phyloP scores from a whole-genome alignment of 2,888 invertebrate genomes.

The Spatulosminthurus flaviceps region DNA sequence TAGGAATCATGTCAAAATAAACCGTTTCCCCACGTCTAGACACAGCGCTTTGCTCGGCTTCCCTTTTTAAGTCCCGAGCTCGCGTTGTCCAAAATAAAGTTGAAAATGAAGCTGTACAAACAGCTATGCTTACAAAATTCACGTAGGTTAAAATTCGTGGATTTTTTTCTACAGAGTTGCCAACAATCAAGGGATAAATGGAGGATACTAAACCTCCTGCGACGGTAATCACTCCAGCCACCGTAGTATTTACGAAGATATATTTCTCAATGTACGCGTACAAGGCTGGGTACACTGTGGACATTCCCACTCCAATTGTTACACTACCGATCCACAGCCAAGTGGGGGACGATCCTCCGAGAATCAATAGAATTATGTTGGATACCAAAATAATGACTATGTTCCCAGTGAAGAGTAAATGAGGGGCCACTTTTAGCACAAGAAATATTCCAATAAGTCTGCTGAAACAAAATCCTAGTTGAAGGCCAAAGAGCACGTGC shows the following conservation, averaged over 20 bases:
- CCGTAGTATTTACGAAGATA: constrained; percentile 48
- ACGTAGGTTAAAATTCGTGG: constrained; percentile 35
- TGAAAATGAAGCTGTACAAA: background rate
- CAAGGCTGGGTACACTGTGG: constrained; percentile 44
- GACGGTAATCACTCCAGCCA: constrained; percentile 45
- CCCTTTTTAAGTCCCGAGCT: background rate
- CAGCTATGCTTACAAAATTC: constrained; percentile 19
- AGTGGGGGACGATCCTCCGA: constrained; percentile 24
- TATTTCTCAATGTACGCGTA: constrained; percentile 53
- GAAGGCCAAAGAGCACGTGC: constrained; percentile 45
- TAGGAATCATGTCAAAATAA: too few relatives aligned
- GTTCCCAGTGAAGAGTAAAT: constrained; percentile 46
- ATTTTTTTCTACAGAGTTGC: constrained; percentile 21
- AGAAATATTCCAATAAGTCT: constrained; percentile 49
- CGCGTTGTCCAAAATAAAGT: background rate
- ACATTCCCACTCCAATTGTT: constrained; percentile 50
- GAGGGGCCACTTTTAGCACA: constrained; percentile 46
- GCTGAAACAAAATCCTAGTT: constrained; percentile 46
- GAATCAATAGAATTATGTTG: constrained; percentile 38
- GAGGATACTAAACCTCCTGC: constrained; percentile 25
- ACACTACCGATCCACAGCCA: constrained; percentile 50
- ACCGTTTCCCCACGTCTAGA: too few relatives aligned
- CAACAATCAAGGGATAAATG: constrained; percentile 35
- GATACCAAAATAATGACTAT: constrained; percentile 31
- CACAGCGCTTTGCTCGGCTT: too few relatives aligned